Evolutionary conservation across 2,888 invertebrate genomes (phyloP).

Genomic region (Myopa tessellatipennis): DNA sequence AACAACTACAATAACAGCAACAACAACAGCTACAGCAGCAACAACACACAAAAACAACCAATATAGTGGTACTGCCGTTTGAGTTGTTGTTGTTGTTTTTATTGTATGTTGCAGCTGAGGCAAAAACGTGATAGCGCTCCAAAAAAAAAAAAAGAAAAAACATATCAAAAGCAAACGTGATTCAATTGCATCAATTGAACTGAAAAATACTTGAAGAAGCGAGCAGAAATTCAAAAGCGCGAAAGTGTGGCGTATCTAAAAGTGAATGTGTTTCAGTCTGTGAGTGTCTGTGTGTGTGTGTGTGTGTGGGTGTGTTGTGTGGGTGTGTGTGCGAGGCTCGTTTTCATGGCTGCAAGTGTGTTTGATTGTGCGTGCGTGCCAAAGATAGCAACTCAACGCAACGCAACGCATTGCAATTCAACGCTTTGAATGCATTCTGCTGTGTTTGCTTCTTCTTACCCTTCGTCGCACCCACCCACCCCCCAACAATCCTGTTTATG

Average conservation of each 20-base stretch:
- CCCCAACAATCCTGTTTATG: too few relatives aligned
- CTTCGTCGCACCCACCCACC: background rate
- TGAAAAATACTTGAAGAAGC: slow-evolving; percentile 34
- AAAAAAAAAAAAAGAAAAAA: slow-evolving; percentile 5
- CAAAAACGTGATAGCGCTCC: background rate
- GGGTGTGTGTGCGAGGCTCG: background rate
- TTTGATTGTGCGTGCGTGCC: background rate
- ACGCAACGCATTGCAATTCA: background rate
- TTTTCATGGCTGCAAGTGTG: background rate
- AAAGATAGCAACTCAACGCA: slow-evolving; percentile 12
- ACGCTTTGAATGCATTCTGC: background rate
- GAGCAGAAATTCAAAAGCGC: background rate
- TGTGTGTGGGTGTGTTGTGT: background rate
- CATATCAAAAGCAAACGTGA: slow-evolving; percentile 34
- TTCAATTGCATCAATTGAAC: slow-evolving; percentile 41
- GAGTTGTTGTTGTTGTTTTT: background rate
- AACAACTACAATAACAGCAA: background rate
- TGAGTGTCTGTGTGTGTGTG: slow-evolving; percentile 4
- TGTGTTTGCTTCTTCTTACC: background rate
- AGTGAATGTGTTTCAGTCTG: background rate
- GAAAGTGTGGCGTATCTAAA: slow-evolving; percentile 2
- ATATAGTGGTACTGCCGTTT: background rate
- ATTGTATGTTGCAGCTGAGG: background rate
- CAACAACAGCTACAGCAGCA: background rate
- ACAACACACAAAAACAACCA: background rate